A percentile compares a stretch with the other conserved stretches of the same genome.
phyloP scores from a whole-genome alignment of 2,888 invertebrate species.

The Serripes groenlandicus region DNA sequence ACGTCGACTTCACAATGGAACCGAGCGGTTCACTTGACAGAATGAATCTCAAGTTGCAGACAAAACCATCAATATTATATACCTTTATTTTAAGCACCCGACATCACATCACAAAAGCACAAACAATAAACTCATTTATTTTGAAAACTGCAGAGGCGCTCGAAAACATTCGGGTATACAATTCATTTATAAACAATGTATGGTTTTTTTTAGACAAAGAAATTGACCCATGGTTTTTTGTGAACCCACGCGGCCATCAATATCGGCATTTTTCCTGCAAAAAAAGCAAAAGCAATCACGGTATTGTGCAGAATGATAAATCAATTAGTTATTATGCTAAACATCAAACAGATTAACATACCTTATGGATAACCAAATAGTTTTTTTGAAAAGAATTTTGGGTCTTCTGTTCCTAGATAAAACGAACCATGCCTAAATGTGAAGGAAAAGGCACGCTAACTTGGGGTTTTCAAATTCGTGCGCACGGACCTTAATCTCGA shows the following conservation, averaged over 20 bases:
- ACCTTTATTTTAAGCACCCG: no score
- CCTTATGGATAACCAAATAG: not conserved
- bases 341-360: not conserved
- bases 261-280: not conserved
- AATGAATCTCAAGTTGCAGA: no score
- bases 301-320: not conserved
- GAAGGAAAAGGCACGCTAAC: constrained; percentile 58
- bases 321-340: not conserved
- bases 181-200: no score
- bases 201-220: no score
- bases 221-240: no score
- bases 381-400: constrained; percentile 27
- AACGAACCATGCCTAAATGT: constrained; percentile 44
- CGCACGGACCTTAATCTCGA: constrained; percentile 63
- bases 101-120: no score
- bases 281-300: not conserved
- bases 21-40: no score
- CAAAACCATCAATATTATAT: no score
- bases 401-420: constrained; percentile 4
- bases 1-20: no score
- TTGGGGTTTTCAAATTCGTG: constrained; percentile 71
- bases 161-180: no score
- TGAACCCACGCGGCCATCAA: not conserved
- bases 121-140: no score
- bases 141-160: no score